A percentile compares a stretch with the other conserved stretches of the same genome.
These are phyloP conservation scores for Pyralis farinalis DNA, from an alignment of 2,888 invertebrate genomes.

Conservation along the genomic window DNA sequence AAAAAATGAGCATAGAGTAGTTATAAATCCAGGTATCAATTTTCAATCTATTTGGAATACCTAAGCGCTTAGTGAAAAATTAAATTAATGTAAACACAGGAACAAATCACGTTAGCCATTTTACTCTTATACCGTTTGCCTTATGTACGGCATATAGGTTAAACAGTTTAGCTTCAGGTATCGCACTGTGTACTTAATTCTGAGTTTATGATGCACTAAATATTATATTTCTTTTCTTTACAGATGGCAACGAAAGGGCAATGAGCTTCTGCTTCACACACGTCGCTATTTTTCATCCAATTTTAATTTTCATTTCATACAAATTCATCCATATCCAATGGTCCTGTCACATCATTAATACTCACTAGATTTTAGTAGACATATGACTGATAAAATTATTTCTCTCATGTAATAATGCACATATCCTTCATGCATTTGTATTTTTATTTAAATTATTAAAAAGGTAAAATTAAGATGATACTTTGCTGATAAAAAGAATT, in stretches of 20 bases:
- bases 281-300: slow-evolving; percentile 26
- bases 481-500: slow-evolving; percentile 29
- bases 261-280: slow-evolving; percentile 43
- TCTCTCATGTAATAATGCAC: slow-evolving; percentile 43
- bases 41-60: no score
- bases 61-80: no score
- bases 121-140: no score
- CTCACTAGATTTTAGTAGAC: slow-evolving; percentile 58
- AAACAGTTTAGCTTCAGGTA: no score
- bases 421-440: slow-evolving; percentile 70
- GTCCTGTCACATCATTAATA: slow-evolving; percentile 28
- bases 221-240: slow-evolving; percentile 35
- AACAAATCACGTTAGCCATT: no score
- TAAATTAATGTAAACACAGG: no score
- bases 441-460: slow-evolving; percentile 55
- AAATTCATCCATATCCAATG: slow-evolving; percentile 10
- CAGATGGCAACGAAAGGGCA: slow-evolving; percentile 40
- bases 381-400: slow-evolving; percentile 58
- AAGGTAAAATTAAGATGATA: slow-evolving; percentile 20
- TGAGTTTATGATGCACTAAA: no score
- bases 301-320: slow-evolving; percentile 11
- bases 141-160: no score
- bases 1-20: no score
- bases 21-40: no score
- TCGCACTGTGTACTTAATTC: no score